Evolutionary conservation across 2,797 vertebrate species (phyloP).

Genomic region (Ctenochaetus hawaiiensis): DNA sequence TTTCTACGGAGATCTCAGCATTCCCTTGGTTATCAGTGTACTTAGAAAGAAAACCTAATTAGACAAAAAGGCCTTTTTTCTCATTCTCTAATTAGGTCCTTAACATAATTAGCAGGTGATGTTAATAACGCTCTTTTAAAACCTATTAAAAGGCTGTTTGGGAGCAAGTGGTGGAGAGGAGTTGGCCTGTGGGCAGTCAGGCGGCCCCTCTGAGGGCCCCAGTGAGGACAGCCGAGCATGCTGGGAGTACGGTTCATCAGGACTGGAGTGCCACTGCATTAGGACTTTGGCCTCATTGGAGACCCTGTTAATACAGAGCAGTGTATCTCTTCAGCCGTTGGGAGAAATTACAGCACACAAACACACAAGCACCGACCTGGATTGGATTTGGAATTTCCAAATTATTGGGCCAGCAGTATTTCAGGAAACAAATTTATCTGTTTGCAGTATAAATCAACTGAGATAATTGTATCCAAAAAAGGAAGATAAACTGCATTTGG

Average conservation of each 20-base stretch:
- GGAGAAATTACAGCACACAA: constrained; percentile 36
- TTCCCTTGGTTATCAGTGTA: constrained; percentile 89
- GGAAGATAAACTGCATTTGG: too few relatives aligned
- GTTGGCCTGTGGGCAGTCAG: constrained; percentile 80
- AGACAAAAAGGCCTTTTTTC: constrained; percentile 86
- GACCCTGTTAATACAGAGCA: constrained; percentile 54
- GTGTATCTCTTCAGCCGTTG: constrained; percentile 24
- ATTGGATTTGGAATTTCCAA: not conserved
- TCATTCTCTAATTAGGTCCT: constrained; percentile 95
- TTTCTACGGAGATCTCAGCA: constrained; percentile 87
- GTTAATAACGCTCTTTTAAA: constrained; percentile 98
- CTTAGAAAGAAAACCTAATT: constrained; percentile 91
- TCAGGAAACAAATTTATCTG: not conserved
- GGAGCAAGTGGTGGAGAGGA: constrained; percentile 84
- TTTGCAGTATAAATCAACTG: not conserved
- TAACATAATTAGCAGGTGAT: constrained; percentile 98
- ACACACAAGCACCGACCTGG: not conserved
- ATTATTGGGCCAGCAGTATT: not conserved
- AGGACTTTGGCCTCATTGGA: constrained; percentile 74
- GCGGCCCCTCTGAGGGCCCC: constrained; percentile 72
- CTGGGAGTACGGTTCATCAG: constrained; percentile 80
- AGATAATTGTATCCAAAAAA: not conserved
- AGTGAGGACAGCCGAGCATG: constrained; percentile 71
- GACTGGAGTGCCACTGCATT: constrained; percentile 79
- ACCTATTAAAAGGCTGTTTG: constrained; percentile 89